Evolutionary conservation across 2,797 vertebrate species (phyloP), one percentile per base, ranked within the genome.

Genomic region (Amazonetta brasiliensis): DNA sequence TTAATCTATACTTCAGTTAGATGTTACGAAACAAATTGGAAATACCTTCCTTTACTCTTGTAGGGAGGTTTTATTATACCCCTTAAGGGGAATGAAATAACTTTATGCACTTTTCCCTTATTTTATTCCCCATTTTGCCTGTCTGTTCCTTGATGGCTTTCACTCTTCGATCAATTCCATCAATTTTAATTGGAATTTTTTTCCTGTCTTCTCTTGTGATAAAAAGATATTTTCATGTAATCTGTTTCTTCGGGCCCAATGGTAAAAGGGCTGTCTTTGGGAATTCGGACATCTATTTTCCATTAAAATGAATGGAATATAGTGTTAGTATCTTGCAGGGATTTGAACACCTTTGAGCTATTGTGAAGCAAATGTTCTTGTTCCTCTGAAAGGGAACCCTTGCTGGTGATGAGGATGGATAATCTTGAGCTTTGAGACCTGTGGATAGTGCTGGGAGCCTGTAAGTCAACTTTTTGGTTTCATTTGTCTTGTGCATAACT

Each of bases 131-230:
- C 12, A 1, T 95, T 96, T 96, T 94, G 89, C 84, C 63, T 67
- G 66, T 67, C 92, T 20, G 44, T 90, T 96, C 96, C 95, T 96
- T 95, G 89, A 94, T 96, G 93, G 88, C 35, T 95, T 97, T 96
- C 23, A 81, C 89, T 96, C 86, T 96, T 97, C 0, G 87, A 97
- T 97, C 93, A 95, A 90, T 92, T 94, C 88, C 95, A 96, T 92
- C 86, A 93, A 31, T 96, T 97, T 96, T 97, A 97, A 96, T 97
- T 93, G 92, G 94, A 97, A 93, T 80, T 94, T 95, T 96, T 97
- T 94, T 63, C 80, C 48, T 83, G 79, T 90, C 89, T 97, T 94
- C 96, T 96, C 96, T 89, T 87, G 91, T 95, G 95, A 96, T 97
- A 73, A 88, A 92, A 97, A 94, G 86, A 83, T 96, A 97, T 91